Evolutionary conservation across 2,113 vertebrate genomes (phyloP).

Genomic region (Columba janthina): DNA sequence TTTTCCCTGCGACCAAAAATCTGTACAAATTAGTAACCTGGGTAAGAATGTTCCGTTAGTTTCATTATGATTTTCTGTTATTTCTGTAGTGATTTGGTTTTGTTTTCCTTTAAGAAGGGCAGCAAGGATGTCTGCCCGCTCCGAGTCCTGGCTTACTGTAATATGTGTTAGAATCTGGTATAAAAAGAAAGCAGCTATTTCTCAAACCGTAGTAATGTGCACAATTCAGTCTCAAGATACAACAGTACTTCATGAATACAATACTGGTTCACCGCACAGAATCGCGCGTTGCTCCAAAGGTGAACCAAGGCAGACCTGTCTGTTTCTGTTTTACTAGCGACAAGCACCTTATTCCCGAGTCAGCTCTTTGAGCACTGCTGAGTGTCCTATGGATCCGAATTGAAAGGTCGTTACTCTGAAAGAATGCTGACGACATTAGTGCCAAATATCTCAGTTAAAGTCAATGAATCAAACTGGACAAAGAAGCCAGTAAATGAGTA

Average conservation of each 20-base stretch:
- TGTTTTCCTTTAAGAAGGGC: not conserved
- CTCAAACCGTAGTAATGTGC: not conserved
- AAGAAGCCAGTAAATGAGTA: not conserved
- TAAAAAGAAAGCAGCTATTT: not conserved
- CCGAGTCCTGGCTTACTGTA: not conserved
- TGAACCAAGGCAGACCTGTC: not conserved
- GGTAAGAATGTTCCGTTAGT: not conserved
- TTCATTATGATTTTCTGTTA: not conserved
- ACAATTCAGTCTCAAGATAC: not conserved
- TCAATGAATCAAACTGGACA: not conserved
- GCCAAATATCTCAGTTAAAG: not conserved
- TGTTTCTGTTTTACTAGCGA: not conserved
- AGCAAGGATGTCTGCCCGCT: not conserved
- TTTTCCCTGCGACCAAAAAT: not conserved
- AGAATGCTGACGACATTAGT: not conserved
- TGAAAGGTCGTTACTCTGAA: not conserved
- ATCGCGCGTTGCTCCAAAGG: not conserved
- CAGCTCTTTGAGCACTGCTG: fast-evolving
- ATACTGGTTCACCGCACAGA: not conserved
- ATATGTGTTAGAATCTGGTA: not conserved
- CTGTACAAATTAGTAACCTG: not conserved
- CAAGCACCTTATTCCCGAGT: not conserved
- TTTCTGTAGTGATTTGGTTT: not conserved
- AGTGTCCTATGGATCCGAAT: not conserved
- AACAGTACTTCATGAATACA: not conserved